A percentile compares a stretch with the other conserved stretches of the same genome.
Evolutionary conservation across 1,140 invertebrate species (phyloP).

Genomic region (Drepana arcuata): DNA sequence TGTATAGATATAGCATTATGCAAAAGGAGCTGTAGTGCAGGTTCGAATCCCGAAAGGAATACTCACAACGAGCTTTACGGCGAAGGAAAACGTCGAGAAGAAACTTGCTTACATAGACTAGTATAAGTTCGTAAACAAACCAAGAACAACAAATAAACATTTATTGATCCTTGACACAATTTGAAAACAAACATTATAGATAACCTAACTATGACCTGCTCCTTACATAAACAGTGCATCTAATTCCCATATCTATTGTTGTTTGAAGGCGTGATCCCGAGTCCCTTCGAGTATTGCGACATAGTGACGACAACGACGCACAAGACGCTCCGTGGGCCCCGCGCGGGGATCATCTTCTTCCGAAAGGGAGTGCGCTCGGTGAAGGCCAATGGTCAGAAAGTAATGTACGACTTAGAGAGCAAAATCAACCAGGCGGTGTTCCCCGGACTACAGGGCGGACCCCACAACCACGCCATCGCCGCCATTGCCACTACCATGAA

Average conservation of each 20-base stretch:
- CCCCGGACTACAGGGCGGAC: conserved; percentile 94
- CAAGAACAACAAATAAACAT: no score
- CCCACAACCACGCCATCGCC: conserved; percentile 93
- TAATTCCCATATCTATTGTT: conserved; percentile 2
- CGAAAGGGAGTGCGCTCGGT: conserved; percentile 85
- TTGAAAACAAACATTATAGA: no score
- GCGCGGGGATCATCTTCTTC: conserved; percentile 92
- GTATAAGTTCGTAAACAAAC: no score
- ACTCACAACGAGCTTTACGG: no score
- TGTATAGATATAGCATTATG: no score
- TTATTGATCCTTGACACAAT: no score
- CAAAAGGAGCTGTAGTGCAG: no score
- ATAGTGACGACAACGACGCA: conserved; percentile 97
- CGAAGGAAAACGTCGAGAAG: no score
- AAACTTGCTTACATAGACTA: no score
- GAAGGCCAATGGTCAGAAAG: conserved; percentile 83
- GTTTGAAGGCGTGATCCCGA: conserved; percentile 81
- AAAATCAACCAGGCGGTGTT: conserved; percentile 96
- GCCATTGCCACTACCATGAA: conserved; percentile 94
- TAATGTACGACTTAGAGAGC: conserved; percentile 89
- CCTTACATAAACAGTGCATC: neutral
- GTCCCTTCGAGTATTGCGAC: conserved; percentile 94
- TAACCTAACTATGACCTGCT: no score
- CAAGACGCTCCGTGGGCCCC: conserved; percentile 93
- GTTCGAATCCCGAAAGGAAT: no score